Evolutionary conservation across 1,140 invertebrate species (phyloP).

Genomic region (Globodera ellingtonae): DNA sequence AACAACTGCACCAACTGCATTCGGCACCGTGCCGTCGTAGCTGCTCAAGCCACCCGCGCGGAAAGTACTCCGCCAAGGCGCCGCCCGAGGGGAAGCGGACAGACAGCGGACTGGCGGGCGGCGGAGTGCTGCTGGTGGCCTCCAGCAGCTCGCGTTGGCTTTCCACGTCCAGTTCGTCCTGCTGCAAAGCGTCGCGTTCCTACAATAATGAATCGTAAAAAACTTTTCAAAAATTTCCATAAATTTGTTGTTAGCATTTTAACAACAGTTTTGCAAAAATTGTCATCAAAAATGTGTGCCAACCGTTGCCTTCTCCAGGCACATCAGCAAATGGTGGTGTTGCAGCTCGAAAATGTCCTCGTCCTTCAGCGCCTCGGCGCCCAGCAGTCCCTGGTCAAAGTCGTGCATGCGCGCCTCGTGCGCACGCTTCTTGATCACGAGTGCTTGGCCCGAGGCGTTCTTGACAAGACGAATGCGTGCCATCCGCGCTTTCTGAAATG

Average conservation of each 20-base stretch:
- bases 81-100: not conserved
- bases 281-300: not conserved
- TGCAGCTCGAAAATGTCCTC: slow-evolving; percentile 98
- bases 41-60: not conserved
- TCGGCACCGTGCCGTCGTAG: not conserved
- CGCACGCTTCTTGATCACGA: slow-evolving; percentile 98
- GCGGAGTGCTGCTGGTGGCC: not conserved
- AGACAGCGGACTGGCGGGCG: not conserved
- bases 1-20: not conserved
- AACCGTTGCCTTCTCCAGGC: slow-evolving; percentile 93
- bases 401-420: slow-evolving; percentile 79
- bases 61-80: not conserved
- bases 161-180: slow-evolving; percentile 6
- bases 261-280: too few relatives aligned
- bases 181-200: not conserved
- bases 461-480: slow-evolving; percentile 96
- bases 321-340: slow-evolving; percentile 95
- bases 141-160: slow-evolving; percentile 18
- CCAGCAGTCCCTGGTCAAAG: slow-evolving; percentile 65
- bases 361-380: slow-evolving; percentile 79
- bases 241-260: not conserved
- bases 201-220: not conserved
- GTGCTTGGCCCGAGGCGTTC: slow-evolving; percentile 96
- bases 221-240: too few relatives aligned
- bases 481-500: slow-evolving; percentile 91